Evolutionary conservation across 1,140 invertebrate species (phyloP), one percentile per base, ranked within the genome.

Genomic region (Lepidurus apus): DNA sequence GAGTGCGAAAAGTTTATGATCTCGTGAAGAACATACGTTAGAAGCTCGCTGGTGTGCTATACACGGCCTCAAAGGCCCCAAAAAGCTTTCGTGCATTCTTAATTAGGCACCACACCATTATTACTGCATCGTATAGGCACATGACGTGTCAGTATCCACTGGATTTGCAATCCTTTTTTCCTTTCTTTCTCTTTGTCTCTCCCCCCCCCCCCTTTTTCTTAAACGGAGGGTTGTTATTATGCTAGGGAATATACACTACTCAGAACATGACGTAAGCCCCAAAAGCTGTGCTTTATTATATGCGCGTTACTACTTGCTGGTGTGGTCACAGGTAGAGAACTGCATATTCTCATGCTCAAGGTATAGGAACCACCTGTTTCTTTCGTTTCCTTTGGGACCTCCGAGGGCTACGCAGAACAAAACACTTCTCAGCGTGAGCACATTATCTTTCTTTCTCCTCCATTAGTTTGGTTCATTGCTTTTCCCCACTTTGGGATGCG

Each of bases 381-480:
- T 65, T 17, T 65, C 53, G 13, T 7, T 21, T n/a, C 53, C 17
- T 65, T 7, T 21, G 21, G 53, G 53, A 65, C 53, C 53, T 21
- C 53, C 21, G 53, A 65, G 21, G 53, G 53, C 53, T 13, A 0
- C 17, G 21, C 53, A 21, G 53, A 65, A 65, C 53, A 65, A 65
- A n/a, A 65, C 53, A 17, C 53, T 13, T 9, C 53, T 65, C 53
- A 65, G 53, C 53, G 3, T 65, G 53, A 7, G 53, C 7, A 13
- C 53, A 65, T 21, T 47, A 11, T 47, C 45, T 47, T 47, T 47
- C 17, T 47, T 47, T 80, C 80, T 3, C 78, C 80, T 44, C 74
- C 80, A 47, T 78, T 78, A 77, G 79, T 77, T 45, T 80, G 76
- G 13, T 77, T 77, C 24, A 45, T 77, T 43, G 79, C 78, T 47